phyloP scores from a whole-genome alignment of 2,888 invertebrate species.

The Andrena flavipes region DNA sequence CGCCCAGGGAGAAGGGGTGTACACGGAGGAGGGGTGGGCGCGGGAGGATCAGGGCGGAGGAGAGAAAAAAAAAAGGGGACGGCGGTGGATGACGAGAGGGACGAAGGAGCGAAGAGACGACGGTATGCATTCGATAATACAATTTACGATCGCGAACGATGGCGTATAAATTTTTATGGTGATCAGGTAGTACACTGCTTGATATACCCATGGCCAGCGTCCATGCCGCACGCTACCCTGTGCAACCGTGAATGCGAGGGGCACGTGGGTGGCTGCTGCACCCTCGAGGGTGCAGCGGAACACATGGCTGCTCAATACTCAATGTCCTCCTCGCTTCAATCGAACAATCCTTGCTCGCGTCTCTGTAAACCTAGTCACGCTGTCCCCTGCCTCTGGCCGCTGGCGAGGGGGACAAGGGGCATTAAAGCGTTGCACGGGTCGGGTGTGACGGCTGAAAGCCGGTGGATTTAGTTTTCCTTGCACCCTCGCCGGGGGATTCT shows the following conservation, averaged over 20 bases:
- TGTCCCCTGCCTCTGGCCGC: conserved; percentile 3
- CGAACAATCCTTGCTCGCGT: conserved; percentile 62
- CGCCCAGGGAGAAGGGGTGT: conserved; percentile 1
- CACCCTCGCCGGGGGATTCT: background rate
- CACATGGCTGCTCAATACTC: conserved; percentile 39
- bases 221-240: conserved; percentile 56
- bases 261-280: conserved; percentile 55
- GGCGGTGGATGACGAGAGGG: conserved; percentile 19
- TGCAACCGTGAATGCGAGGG: conserved; percentile 75
- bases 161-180: conserved; percentile 84
- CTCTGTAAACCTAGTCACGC: conserved; percentile 31
- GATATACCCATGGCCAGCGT: conserved; percentile 72
- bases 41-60: background rate
- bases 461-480: background rate
- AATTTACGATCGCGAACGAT: conserved; percentile 82
- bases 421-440: conserved; percentile 8
- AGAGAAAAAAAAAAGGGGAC: background rate
- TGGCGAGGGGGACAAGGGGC: conserved; percentile 2
- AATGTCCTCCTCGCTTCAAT: conserved; percentile 77
- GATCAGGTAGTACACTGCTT: conserved; percentile 81
- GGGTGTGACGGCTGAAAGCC: background rate
- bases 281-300: conserved; percentile 33
- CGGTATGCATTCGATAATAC: conserved; percentile 81
- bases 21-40: background rate
- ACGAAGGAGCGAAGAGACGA: conserved; percentile 58